Base-by-base conservation (phyloP, 2,113 vertebrate species). In the Sphaerodactylus townsendi region DNA sequence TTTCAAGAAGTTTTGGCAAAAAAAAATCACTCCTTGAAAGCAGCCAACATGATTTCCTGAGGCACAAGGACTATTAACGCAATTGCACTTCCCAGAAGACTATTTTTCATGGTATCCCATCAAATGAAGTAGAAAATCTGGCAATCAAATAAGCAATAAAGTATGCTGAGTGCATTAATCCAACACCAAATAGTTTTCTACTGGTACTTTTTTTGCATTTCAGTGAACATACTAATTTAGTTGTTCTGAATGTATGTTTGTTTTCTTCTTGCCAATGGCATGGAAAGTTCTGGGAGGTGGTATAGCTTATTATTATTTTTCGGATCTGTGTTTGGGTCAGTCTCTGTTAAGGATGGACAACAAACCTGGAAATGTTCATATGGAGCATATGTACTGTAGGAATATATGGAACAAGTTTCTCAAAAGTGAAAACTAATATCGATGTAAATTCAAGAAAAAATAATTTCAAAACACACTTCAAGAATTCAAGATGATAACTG, bases 81-180 rank as follows among this genome's bases (percentile, higher is more conserved):
- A 35, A 81, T 25, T 21, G n/a, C 1, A 0, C 4, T 82, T 8
- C 62, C 15, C 77, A 1, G 46, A 85, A 35, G 81, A 65, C 30
- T 0, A 25, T 84, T 64, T 73, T 64, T 9, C 46, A 87, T 5
- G 1, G 1, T 64, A 9, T 33, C 3, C 14, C 50, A 13, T 69
- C 15, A 77, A 83, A 68, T 0, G 37, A 19, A 72, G 62, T 3
- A 81, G 35, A 88, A 92, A 83, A 0, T 53, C 19, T 79, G 66
- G 11, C 68, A 56, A 30, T 71, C 41, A 15, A 62, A 66, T 81
- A 7, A 50, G 62, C 1, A 46, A 1, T 39, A n/a, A 50, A 72
- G 37, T 25, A 23, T 56, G 46, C 6, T 41, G 69, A 84, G 39
- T 66, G 1, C 3, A 4, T 71, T 0, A 0, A 50, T 33, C 48